phyloP scores from a whole-genome alignment of 2,113 vertebrate species.

The Pyxicephalus adspersus region DNA sequence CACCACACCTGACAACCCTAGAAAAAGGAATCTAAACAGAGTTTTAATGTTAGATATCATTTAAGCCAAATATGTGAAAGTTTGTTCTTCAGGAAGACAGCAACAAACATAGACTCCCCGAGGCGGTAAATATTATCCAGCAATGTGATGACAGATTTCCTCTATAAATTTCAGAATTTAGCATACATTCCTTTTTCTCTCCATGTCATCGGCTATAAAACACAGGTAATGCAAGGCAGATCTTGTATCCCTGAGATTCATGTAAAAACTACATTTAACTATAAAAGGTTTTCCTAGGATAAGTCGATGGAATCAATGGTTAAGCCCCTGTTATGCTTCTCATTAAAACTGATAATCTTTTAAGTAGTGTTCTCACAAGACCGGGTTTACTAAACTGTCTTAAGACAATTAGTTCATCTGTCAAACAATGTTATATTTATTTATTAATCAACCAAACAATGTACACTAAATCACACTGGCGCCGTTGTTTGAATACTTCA shows the following conservation, averaged over 20 bases:
- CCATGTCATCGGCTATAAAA: slow-evolving; percentile 12
- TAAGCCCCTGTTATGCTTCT: slow-evolving; percentile 43
- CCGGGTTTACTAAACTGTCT: slow-evolving; percentile 26
- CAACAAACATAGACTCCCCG: not conserved
- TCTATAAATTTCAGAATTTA: not conserved
- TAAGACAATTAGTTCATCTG: slow-evolving; percentile 47
- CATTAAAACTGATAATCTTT: slow-evolving; percentile 52
- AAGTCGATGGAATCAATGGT: slow-evolving; percentile 1
- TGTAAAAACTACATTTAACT: slow-evolving; percentile 17
- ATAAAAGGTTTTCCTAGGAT: slow-evolving; percentile 24
- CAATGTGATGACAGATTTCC: not conserved
- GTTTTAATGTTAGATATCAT: not conserved
- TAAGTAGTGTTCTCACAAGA: slow-evolving; percentile 45
- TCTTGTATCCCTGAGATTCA: not conserved
- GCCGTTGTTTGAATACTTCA: slow-evolving; percentile 26
- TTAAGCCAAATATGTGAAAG: not conserved
- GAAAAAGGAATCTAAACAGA: too few relatives aligned
- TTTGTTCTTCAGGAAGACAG: not conserved
- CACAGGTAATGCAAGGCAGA: not conserved
- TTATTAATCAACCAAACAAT: slow-evolving; percentile 44
- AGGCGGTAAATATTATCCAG: not conserved
- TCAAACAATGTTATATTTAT: slow-evolving; percentile 52
- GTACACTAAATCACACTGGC: slow-evolving; percentile 44
- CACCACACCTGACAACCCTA: too few relatives aligned
- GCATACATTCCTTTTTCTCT: not conserved